These are phyloP conservation scores for Platypus cylindrus DNA, from an alignment of 2,888 invertebrate species.

Conservation along the genomic window DNA sequence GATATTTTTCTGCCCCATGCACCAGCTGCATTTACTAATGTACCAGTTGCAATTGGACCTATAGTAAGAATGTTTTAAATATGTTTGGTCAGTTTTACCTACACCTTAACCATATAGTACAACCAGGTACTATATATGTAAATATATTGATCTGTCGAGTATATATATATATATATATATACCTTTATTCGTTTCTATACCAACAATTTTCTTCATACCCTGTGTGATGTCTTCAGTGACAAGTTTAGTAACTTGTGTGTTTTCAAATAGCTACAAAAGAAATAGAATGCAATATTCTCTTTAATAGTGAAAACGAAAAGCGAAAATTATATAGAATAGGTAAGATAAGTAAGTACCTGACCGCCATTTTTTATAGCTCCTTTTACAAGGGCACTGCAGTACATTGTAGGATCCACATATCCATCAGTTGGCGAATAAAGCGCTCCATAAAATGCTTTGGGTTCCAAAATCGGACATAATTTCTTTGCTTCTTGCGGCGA, in stretches of 20 bases:
- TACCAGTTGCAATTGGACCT: conserved; percentile 58
- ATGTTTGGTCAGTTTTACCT: not conserved
- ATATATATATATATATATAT: not conserved
- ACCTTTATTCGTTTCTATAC: conserved; percentile 60
- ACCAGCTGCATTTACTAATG: conserved; percentile 68
- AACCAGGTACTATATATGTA: not conserved
- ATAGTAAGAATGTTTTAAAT: not conserved
- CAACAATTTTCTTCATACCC: conserved; percentile 56
- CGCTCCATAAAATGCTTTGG: conserved; percentile 59
- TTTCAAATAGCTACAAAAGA: conserved; percentile 63
- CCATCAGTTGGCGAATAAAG: conserved; percentile 73
- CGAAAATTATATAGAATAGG: no score
- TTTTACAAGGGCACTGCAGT: conserved; percentile 60
- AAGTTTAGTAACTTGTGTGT: conserved; percentile 61
- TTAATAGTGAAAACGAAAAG: no score
- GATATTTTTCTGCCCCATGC: conserved; percentile 73
- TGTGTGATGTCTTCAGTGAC: conserved; percentile 44
- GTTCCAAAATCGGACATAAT: conserved; percentile 65
- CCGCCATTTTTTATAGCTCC: conserved; percentile 34
- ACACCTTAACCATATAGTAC: not conserved
- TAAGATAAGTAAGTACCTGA: conserved; percentile 14
- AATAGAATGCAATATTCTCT: no score
- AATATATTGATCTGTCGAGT: not conserved
- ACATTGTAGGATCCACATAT: conserved; percentile 71
- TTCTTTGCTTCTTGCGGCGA: conserved; percentile 61